Conservation (phyloP, 2,797 vertebrate species). For the Balearica regulorum region DNA sequence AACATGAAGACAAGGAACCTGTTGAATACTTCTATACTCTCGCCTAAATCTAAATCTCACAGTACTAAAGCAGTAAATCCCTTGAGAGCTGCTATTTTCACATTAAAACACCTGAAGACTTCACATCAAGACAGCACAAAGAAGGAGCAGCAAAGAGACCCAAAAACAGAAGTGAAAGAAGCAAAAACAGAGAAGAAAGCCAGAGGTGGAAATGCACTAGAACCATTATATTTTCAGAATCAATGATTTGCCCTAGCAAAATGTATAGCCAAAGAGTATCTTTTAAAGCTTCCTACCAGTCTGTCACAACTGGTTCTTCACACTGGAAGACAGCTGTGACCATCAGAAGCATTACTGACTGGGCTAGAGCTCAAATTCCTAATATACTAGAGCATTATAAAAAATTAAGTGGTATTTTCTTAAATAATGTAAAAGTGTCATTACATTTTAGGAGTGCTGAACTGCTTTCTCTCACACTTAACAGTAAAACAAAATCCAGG, state of each 20-base stretch:
- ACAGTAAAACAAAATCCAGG: not conserved
- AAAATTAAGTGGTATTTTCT: slow-evolving; percentile 51
- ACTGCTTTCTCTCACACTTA: not conserved
- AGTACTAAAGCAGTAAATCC: not conserved
- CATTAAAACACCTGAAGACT: not conserved
- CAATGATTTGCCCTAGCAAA: not conserved
- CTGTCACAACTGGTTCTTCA: not conserved
- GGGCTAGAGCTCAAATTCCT: slow-evolving; percentile 27
- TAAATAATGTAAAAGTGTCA: slow-evolving; percentile 47
- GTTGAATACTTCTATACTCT: not conserved
- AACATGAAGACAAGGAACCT: not conserved
- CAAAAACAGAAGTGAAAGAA: not conserved
- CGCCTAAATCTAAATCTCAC: not conserved
- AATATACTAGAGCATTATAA: slow-evolving; percentile 31
- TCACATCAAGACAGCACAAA: not conserved
- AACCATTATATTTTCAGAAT: not conserved
- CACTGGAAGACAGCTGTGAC: not conserved
- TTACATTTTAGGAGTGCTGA: not conserved
- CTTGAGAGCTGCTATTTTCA: not conserved
- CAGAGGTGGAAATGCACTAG: not conserved
- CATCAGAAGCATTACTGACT: not conserved
- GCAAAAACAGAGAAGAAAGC: not conserved
- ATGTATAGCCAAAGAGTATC: not conserved
- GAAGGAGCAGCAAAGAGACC: not conserved
- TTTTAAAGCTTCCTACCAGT: not conserved